phyloP scores from a whole-genome alignment of 2,888 invertebrate species.

The Lucinisca nassula region DNA sequence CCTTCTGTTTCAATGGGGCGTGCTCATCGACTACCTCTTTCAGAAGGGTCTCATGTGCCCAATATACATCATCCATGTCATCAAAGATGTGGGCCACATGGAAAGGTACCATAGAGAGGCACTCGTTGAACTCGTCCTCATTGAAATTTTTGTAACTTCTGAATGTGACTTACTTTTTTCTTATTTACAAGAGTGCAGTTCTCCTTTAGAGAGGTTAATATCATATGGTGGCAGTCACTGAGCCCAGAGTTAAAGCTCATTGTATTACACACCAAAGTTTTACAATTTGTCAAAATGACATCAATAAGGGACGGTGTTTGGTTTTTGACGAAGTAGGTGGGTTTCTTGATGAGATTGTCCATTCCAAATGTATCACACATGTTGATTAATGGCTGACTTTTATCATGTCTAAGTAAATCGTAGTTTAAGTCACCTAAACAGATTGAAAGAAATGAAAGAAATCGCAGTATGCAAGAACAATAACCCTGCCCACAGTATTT shows the following conservation, averaged over 20 bases:
- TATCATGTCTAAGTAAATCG: not conserved
- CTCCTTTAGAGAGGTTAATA: not conserved
- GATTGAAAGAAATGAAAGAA: too few relatives aligned
- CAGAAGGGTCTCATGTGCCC: not conserved
- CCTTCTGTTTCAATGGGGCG: not conserved
- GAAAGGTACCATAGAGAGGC: not conserved
- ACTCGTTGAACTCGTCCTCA: not conserved
- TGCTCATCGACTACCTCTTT: not conserved
- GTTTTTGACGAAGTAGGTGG: not conserved
- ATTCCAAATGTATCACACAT: constrained; percentile 22
- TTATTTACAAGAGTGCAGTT: not conserved
- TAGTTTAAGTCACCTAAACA: constrained; percentile 23
- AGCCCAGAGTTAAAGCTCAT: not conserved
- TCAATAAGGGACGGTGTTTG: not conserved
- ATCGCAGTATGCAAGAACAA: too few relatives aligned
- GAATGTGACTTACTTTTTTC: not conserved
- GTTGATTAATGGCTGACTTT: not conserved
- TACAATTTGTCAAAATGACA: not conserved
- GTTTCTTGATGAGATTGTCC: not conserved
- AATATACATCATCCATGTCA: not conserved
- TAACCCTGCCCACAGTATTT: too few relatives aligned
- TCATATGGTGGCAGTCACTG: not conserved
- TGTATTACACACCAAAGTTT: not conserved
- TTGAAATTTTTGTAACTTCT: not conserved
- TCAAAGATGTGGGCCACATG: not conserved